These are phyloP conservation scores for Synanthedon tipuliformis DNA, from an alignment of 2,888 invertebrate genomes.

Conservation along the genomic window DNA sequence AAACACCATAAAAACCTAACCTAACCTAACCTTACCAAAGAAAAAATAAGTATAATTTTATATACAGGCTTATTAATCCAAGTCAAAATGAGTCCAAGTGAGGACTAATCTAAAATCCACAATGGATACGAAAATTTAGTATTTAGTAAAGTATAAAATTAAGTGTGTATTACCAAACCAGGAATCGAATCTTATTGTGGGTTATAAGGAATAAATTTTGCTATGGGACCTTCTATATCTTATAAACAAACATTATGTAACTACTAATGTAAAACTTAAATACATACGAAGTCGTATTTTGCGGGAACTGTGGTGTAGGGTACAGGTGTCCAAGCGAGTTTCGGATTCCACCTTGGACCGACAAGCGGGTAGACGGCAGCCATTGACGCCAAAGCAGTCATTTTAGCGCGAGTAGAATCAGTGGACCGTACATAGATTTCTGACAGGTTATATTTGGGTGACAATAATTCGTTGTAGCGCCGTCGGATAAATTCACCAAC, in stretches of 20 bases:
- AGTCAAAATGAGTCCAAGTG: too few species aligned
- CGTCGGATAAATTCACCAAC: slow-evolving; percentile 20
- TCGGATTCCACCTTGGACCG: neutral
- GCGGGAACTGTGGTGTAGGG: slow-evolving; percentile 1
- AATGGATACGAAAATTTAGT: neutral
- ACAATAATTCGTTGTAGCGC: slow-evolving; percentile 24
- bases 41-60: too few species aligned
- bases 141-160: neutral
- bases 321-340: slow-evolving; percentile 1
- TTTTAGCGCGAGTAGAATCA: slow-evolving; percentile 1
- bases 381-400: slow-evolving; percentile 2
- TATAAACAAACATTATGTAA: too few species aligned
- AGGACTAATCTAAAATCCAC: too few species aligned
- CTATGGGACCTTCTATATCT: too few species aligned
- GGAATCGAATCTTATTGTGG: too few species aligned
- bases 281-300: slow-evolving; percentile 1
- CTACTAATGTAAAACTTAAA: neutral
- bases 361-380: slow-evolving; percentile 1
- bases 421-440: slow-evolving; percentile 7
- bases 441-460: slow-evolving; percentile 25
- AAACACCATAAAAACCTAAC: too few species aligned
- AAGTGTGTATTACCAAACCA: too few species aligned
- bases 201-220: too few species aligned
- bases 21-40: too few species aligned
- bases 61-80: too few species aligned